A percentile compares a stretch with the other conserved stretches of the same genome.
Conservation (phyloP, 1,140 invertebrate genomes). For the Sarcophaga bullata region DNA sequence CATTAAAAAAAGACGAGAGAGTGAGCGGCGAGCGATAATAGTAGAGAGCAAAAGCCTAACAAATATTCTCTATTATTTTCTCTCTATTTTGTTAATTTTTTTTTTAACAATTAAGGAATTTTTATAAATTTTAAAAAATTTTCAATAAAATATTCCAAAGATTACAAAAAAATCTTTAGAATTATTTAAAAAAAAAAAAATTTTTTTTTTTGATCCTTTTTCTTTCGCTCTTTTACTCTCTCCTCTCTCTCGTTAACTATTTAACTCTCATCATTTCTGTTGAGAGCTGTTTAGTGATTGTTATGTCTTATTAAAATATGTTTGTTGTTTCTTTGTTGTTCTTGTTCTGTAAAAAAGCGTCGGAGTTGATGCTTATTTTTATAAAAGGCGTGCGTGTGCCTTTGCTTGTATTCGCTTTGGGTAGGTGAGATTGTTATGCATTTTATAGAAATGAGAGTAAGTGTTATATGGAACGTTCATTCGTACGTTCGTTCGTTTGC, state of each 20-base stretch:
- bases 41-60: too few relatives aligned
- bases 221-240: background rate
- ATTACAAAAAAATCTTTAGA: too few relatives aligned
- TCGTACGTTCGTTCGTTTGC: too few relatives aligned
- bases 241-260: background rate
- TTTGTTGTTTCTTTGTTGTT: conserved; percentile 34
- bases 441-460: too few relatives aligned
- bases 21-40: too few relatives aligned
- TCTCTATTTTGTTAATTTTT: background rate
- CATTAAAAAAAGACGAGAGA: background rate
- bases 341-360: conserved; percentile 15
- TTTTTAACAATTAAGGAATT: background rate
- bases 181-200: too few relatives aligned
- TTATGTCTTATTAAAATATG: too few relatives aligned
- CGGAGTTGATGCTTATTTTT: background rate
- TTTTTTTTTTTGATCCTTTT: background rate
- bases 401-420: background rate
- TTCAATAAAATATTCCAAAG: too few relatives aligned
- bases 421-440: too few relatives aligned
- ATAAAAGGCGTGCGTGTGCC: background rate
- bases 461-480: too few relatives aligned
- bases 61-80: too few relatives aligned
- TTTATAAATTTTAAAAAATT: too few relatives aligned
- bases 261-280: background rate
- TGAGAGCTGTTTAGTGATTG: background rate